These are phyloP conservation scores for Yponomeuta malinellus DNA, from an alignment of 2,888 invertebrate genomes.

Conservation along the genomic window DNA sequence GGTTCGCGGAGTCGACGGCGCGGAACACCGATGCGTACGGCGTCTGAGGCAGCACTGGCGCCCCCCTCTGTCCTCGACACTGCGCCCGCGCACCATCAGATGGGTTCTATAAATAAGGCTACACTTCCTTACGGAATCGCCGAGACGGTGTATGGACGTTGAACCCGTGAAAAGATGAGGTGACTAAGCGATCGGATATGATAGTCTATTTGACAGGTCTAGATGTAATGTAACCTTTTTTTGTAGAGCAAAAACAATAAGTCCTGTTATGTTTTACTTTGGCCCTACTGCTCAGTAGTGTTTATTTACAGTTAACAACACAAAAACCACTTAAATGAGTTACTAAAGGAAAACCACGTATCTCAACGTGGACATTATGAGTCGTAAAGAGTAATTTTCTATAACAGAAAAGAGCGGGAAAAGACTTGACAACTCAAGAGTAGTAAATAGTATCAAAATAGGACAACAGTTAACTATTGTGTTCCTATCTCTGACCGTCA, in stretches of 20 bases:
- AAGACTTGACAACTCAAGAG: too few species aligned
- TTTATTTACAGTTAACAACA: neutral
- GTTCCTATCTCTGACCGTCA: neutral
- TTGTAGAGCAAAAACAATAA: neutral
- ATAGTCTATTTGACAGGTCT: neutral
- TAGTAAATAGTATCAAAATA: too few species aligned
- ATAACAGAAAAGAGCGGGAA: too few species aligned
- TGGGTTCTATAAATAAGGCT: constrained; percentile 59
- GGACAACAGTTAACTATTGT: too few species aligned
- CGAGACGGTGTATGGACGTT: constrained; percentile 66
- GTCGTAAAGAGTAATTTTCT: too few species aligned
- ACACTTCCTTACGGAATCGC: constrained; percentile 61
- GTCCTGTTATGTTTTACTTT: neutral
- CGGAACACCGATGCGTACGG: constrained; percentile 47
- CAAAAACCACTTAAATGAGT: too few species aligned
- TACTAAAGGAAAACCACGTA: too few species aligned
- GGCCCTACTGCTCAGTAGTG: neutral
- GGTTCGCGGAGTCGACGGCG: constrained; percentile 30
- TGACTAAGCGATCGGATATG: constrained; percentile 35
- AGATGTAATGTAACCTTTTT: neutral
- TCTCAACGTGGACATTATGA: too few species aligned
- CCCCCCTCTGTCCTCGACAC: constrained; percentile 14
- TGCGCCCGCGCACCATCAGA: constrained; percentile 24
- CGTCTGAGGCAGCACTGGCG: constrained; percentile 40
- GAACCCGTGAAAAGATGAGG: constrained; percentile 60